Evolutionary conservation across 2,797 vertebrate genomes (phyloP).

Genomic region (Lates japonicus): DNA sequence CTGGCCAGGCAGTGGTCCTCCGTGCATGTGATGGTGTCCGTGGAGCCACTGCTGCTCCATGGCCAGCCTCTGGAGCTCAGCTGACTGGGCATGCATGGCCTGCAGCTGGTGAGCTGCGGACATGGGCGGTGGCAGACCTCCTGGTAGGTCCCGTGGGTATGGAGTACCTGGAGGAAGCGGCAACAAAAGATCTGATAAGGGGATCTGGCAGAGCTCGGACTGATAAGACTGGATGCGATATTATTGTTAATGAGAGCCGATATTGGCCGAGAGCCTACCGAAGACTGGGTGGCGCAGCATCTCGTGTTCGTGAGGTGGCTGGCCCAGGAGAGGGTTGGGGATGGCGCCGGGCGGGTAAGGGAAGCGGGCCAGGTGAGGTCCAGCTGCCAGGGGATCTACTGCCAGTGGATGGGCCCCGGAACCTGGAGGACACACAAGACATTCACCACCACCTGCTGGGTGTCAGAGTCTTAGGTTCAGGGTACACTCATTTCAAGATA

Average conservation of each 20-base stretch:
- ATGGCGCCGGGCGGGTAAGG: constrained; percentile 97
- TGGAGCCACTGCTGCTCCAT: constrained; percentile 99
- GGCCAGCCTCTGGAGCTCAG: constrained; percentile 97
- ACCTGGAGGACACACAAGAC: constrained; percentile 92
- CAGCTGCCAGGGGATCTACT: constrained; percentile 92
- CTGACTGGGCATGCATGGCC: constrained; percentile 99
- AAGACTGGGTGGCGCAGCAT: constrained; percentile 99
- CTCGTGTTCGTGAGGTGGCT: constrained; percentile 97
- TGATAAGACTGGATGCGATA: neutral
- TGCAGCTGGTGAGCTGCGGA: constrained; percentile 98
- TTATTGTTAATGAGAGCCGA: too few relatives aligned
- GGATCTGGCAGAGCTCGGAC: neutral
- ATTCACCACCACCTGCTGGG: constrained; percentile 89
- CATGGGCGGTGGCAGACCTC: constrained; percentile 95
- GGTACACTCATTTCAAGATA: constrained; percentile 72
- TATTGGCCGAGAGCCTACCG: constrained; percentile 83
- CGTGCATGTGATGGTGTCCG: constrained; percentile 98
- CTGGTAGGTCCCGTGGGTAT: constrained; percentile 94
- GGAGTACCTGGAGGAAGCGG: constrained; percentile 87
- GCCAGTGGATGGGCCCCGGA: constrained; percentile 94
- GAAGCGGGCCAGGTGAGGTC: constrained; percentile 97
- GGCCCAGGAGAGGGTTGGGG: constrained; percentile 95
- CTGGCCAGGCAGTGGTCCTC: constrained; percentile 96
- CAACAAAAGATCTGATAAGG: constrained; percentile 22
- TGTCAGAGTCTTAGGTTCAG: constrained; percentile 82